A percentile compares a stretch with the other conserved stretches of the same genome.
Evolutionary conservation across 2,113 vertebrate species (phyloP).

Genomic region (Megalops atlanticus): DNA sequence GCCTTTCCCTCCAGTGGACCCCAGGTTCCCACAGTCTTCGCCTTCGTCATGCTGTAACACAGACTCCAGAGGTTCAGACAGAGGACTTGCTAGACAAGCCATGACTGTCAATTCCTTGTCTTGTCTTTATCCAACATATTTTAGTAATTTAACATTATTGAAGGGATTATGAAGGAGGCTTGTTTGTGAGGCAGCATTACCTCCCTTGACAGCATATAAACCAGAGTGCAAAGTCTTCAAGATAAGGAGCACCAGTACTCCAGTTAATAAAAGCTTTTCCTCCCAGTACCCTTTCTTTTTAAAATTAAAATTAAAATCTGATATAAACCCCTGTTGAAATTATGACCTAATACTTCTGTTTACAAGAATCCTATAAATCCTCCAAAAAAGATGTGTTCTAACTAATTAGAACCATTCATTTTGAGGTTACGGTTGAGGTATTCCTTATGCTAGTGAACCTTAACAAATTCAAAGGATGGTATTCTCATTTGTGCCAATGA

Average conservation of each 20-base stretch:
- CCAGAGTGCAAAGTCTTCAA: too few species aligned
- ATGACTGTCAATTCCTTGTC: background rate
- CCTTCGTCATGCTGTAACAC: conserved; percentile 73
- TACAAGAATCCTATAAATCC: too few species aligned
- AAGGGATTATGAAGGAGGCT: background rate
- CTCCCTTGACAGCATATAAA: background rate
- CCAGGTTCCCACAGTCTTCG: conserved; percentile 62
- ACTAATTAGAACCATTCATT: background rate
- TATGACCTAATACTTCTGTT: background rate
- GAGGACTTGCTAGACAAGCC: conserved; percentile 1
- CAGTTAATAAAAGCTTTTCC: background rate
- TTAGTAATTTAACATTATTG: background rate
- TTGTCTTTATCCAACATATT: background rate
- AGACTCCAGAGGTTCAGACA: conserved; percentile 19
- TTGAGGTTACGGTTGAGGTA: background rate
- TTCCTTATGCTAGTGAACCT: background rate
- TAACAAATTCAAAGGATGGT: background rate
- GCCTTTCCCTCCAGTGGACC: conserved; percentile 60
- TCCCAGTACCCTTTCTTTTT: background rate
- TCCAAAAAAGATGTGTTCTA: too few species aligned
- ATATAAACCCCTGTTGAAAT: background rate
- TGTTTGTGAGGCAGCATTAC: background rate
- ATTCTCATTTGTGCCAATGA: background rate
- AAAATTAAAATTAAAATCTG: background rate
- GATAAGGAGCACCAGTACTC: background rate